Conservation (phyloP, 2,888 invertebrate genomes). For the Julus scanicus region DNA sequence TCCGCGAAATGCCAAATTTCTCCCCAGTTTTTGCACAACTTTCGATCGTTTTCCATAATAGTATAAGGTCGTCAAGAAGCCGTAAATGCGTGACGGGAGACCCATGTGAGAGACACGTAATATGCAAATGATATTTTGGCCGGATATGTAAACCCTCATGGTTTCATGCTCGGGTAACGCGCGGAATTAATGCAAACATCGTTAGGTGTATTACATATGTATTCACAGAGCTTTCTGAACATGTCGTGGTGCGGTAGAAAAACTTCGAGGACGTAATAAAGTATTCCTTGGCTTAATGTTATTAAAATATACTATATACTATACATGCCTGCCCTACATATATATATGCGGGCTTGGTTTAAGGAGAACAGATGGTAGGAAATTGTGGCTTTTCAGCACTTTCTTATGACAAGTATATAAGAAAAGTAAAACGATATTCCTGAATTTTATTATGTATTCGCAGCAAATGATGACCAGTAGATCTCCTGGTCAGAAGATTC, state of each 20-base stretch:
- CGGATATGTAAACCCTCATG: not conserved
- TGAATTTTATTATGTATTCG: too few species aligned
- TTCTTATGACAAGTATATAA: too few species aligned
- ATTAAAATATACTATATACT: not conserved
- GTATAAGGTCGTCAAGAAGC: not conserved
- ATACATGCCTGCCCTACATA: not conserved
- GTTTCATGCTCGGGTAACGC: slow-evolving; percentile 25
- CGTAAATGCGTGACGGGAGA: not conserved
- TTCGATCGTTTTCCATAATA: not conserved
- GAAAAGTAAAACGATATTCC: too few species aligned
- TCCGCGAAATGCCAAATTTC: not conserved
- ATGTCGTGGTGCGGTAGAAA: too few species aligned
- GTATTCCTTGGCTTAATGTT: too few species aligned
- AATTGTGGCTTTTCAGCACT: too few species aligned
- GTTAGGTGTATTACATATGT: not conserved
- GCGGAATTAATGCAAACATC: slow-evolving; percentile 8
- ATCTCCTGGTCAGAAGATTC: not conserved
- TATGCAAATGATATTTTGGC: not conserved
- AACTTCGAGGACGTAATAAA: too few species aligned
- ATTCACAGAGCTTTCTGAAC: not conserved
- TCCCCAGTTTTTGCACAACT: not conserved
- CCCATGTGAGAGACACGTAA: not conserved
- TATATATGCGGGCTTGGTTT: too few species aligned
- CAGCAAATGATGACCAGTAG: too few species aligned
- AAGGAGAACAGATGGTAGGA: too few species aligned